Evolutionary conservation across 2,797 vertebrate genomes (phyloP), one percentile per base, ranked within the genome.

Genomic region (Pseudochromis fuscus): DNA sequence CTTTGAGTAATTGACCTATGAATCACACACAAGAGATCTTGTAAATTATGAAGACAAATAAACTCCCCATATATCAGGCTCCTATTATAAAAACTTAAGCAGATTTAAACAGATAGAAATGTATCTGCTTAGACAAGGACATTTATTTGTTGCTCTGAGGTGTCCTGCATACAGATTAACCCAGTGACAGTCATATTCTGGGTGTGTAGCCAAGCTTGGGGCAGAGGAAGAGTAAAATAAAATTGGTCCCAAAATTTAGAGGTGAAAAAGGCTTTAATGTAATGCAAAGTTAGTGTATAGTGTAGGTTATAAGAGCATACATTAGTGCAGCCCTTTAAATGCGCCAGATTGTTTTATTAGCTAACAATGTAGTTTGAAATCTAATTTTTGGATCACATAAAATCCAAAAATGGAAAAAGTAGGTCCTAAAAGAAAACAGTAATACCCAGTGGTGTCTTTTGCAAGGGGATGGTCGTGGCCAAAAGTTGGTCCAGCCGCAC

Each of bases 1-100:
- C 87, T 87, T 73, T 92, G 87, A 90, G 82, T 92, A 92, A 92
- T 91, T 91, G 90, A 93, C 89, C 86, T 77, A 91, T 92, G 89
- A 91, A 88, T 87, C 88, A 89, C 81, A 83, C 85, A 88, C 84
- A 88, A 90, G 89, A 91, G 88, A 89, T 89, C 71, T 67, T 80
- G 86, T 89, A 83, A 91, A 91, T 91, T 89, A 90, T 87, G 72
- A 89, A 90, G 85, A 89, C 83, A 88, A 92, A 92, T 92, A 90
- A 90, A 90, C 70, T 72, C 75, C 70, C 71, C 79, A 88, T 90
- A 85, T 81, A 87, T 92, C 85, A 90, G 81, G 35, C 70, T 50
- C 49, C 76, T 74, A 88, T 89, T 90, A 89, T 70, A 87, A 87
- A 85, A 83, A 88, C 71, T 85, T 88, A 83, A 87, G 77, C 71